These are phyloP conservation scores for Typhlichthys subterraneus DNA, from an alignment of 2,797 vertebrate species.

Conservation along the genomic window DNA sequence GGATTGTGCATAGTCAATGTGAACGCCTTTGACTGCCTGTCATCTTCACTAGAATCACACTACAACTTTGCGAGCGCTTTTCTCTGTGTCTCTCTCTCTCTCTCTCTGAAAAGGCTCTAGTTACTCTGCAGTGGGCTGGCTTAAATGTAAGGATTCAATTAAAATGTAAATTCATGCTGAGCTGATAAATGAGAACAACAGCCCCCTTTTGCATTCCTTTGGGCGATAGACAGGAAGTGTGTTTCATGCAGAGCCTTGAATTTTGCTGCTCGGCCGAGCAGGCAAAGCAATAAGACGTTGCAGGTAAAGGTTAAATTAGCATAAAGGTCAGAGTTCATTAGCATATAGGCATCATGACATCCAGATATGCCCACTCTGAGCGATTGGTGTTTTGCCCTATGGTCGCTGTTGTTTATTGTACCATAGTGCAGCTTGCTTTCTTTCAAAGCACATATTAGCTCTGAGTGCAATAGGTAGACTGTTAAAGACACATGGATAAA, in stretches of 20 bases:
- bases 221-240: slow-evolving; percentile 48
- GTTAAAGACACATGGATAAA: too few relatives aligned
- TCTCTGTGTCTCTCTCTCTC: slow-evolving; percentile 3
- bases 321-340: slow-evolving; percentile 33
- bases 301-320: slow-evolving; percentile 36
- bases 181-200: slow-evolving; percentile 67
- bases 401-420: slow-evolving; percentile 13
- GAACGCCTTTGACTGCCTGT: slow-evolving; percentile 65
- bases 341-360: slow-evolving; percentile 21
- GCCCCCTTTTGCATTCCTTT: slow-evolving; percentile 38
- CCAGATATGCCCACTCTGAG: slow-evolving; percentile 2
- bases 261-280: slow-evolving; percentile 36
- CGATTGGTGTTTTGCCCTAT: slow-evolving; percentile 33
- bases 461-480: too few relatives aligned
- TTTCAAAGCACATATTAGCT: too few relatives aligned
- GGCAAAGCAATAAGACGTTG: slow-evolving; percentile 32
- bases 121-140: slow-evolving; percentile 59
- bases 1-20: slow-evolving; percentile 55
- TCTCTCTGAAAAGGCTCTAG: slow-evolving; percentile 52
- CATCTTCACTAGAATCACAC: slow-evolving; percentile 60
- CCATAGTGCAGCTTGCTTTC: neutral
- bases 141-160: slow-evolving; percentile 72
- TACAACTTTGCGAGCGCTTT: slow-evolving; percentile 44
- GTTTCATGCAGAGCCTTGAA: slow-evolving; percentile 24
- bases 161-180: slow-evolving; percentile 74